Conservation (phyloP, 2,113 vertebrate genomes). For the Corydoras maculifer region DNA sequence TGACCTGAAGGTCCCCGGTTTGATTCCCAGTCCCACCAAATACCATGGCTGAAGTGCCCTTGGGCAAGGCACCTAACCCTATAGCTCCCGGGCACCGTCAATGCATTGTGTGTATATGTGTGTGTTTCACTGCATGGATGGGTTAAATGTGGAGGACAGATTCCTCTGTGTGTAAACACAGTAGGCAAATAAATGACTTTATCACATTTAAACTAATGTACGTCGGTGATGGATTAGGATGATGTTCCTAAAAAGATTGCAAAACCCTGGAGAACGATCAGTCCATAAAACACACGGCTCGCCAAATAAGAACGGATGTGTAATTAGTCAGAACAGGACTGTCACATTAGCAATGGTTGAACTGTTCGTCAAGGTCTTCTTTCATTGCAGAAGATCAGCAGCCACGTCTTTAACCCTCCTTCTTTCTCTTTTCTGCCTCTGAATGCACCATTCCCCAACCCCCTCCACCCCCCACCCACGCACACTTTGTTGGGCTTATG, state of each 20-base stretch:
- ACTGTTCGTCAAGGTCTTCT: not conserved
- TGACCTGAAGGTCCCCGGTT: no score
- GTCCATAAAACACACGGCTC: not conserved
- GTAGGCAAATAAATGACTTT: no score
- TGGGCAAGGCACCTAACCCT: no score
- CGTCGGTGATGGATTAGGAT: no score
- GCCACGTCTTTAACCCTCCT: not conserved
- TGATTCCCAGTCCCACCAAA: no score
- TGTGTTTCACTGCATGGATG: no score
- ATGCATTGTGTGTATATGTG: no score
- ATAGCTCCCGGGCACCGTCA: no score
- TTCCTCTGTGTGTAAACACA: no score
- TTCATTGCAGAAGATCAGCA: not conserved
- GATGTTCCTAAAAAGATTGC: not conserved
- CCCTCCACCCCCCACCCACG: not conserved
- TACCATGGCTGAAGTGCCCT: no score
- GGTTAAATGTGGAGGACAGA: no score
- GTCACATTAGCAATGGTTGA: constrained; percentile 14
- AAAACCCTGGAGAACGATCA: not conserved
- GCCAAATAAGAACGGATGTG: not conserved
- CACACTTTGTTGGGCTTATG: not conserved
- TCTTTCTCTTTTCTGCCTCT: not conserved
- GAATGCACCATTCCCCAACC: not conserved
- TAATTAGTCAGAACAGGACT: constrained; percentile 17
- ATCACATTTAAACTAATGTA: no score